Conservation (phyloP, 1,140 invertebrate genomes). For the Wasmannia auropunctata region DNA sequence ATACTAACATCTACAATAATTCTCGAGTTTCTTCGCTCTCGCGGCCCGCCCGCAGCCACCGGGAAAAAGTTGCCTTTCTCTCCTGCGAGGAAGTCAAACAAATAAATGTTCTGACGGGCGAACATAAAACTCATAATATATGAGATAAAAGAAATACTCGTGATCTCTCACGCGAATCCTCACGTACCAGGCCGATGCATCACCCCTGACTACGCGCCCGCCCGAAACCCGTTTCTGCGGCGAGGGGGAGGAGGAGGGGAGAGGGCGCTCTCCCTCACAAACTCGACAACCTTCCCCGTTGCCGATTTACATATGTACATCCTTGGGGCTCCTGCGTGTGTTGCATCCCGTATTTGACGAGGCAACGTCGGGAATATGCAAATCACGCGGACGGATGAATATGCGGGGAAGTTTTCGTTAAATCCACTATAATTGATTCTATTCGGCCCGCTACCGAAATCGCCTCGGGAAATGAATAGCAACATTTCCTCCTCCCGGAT, state of each 20-base stretch:
- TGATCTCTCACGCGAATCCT: conserved; percentile 74
- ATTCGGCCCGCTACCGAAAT: conserved; percentile 36
- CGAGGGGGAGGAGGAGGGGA: background rate
- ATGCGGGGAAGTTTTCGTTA: conserved; percentile 56
- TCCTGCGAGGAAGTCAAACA: conserved; percentile 69
- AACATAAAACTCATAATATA: conserved; percentile 76
- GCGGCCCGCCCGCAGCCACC: conserved; percentile 28
- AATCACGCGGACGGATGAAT: conserved; percentile 48
- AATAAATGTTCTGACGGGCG: conserved; percentile 75
- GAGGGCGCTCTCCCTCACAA: background rate
- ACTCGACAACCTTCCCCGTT: conserved; percentile 69
- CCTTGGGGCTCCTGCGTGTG: conserved; percentile 34
- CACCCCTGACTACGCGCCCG: conserved; percentile 57
- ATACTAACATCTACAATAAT: conserved; percentile 65
- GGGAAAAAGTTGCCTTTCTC: conserved; percentile 63
- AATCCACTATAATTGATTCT: conserved; percentile 57
- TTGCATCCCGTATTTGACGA: conserved; percentile 63
- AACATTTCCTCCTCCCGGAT: background rate
- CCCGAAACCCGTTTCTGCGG: conserved; percentile 23
- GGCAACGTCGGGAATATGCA: conserved; percentile 35
- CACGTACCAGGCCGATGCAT: conserved; percentile 73
- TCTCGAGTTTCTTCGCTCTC: conserved; percentile 59
- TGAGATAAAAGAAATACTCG: conserved; percentile 73
- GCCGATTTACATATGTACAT: conserved; percentile 67
- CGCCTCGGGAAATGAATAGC: conserved; percentile 38